Evolutionary conservation across 1,140 invertebrate species (phyloP).

Genomic region (Nebria ingens): DNA sequence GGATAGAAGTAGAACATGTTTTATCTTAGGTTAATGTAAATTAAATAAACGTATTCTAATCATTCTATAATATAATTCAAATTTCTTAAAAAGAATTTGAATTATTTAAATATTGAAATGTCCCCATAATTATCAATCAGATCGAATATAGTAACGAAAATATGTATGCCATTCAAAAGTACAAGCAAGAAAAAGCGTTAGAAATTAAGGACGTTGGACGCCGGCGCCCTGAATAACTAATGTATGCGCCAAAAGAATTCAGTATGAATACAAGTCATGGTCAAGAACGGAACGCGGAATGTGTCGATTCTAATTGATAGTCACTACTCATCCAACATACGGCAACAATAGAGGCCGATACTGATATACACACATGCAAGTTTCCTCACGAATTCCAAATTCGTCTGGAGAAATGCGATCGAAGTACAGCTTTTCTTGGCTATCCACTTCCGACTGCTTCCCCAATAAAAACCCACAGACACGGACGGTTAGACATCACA

Average conservation of each 20-base stretch:
- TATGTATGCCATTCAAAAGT: slow-evolving; percentile 4
- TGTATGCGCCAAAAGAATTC: neutral
- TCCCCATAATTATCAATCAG: no score
- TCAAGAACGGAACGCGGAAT: neutral
- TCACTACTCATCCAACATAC: neutral
- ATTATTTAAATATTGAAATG: no score
- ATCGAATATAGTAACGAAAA: neutral
- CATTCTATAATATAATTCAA: no score
- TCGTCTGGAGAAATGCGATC: slow-evolving; percentile 16
- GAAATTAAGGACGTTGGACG: neutral
- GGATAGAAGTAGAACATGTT: no score
- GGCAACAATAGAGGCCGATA: neutral
- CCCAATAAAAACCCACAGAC: slow-evolving; percentile 17
- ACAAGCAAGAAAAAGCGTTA: slow-evolving; percentile 2
- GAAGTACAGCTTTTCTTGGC: slow-evolving; percentile 5
- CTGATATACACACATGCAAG: no score
- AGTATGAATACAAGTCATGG: neutral
- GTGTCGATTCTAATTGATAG: neutral
- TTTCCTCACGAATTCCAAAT: slow-evolving; percentile 15
- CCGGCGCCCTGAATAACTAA: neutral
- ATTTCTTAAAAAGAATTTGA: no score
- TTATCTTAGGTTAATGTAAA: no score
- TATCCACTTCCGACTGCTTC: slow-evolving; percentile 16
- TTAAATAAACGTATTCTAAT: no score
- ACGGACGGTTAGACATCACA: neutral